phyloP scores from a whole-genome alignment of 2,113 vertebrate genomes.

The Plestiodon gilberti region DNA sequence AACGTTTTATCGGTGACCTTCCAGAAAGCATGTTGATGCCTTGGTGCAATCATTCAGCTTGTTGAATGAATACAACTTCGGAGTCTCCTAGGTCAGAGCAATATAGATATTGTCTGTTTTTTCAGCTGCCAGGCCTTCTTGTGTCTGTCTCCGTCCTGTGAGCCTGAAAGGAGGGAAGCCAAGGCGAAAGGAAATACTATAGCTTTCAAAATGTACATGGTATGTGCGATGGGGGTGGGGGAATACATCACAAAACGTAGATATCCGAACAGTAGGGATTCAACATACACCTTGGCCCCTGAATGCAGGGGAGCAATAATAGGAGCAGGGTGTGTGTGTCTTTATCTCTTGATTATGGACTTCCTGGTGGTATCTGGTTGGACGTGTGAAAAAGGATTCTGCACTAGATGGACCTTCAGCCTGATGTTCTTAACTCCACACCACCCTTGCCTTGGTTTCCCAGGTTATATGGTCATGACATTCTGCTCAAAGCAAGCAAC shows the following conservation, averaged over 20 bases:
- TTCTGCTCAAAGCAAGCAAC: neutral
- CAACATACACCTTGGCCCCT: too few species aligned
- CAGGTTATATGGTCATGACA: neutral
- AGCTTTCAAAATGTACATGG: neutral
- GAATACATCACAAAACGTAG: neutral
- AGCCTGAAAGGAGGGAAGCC: slow-evolving; percentile 39
- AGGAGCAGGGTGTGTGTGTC: too few species aligned
- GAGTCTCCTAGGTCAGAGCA: slow-evolving; percentile 43
- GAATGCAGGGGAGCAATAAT: too few species aligned
- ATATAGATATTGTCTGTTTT: slow-evolving; percentile 49
- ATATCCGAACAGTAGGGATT: neutral
- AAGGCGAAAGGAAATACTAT: slow-evolving; percentile 24
- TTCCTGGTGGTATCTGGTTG: too few species aligned
- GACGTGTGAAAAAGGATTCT: too few species aligned
- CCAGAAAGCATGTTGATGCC: neutral
- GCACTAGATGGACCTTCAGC: too few species aligned
- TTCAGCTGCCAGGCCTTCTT: slow-evolving; percentile 48
- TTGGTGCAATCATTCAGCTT: slow-evolving; percentile 25
- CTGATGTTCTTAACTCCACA: neutral
- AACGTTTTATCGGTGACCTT: too few species aligned
- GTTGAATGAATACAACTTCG: slow-evolving; percentile 38
- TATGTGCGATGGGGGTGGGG: too few species aligned
- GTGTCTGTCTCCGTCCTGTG: neutral
- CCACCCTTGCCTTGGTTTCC: neutral
- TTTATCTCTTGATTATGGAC: too few species aligned